Evolutionary conservation across 2,888 invertebrate genomes (phyloP).

Genomic region (Drosophila imparisetae): DNA sequence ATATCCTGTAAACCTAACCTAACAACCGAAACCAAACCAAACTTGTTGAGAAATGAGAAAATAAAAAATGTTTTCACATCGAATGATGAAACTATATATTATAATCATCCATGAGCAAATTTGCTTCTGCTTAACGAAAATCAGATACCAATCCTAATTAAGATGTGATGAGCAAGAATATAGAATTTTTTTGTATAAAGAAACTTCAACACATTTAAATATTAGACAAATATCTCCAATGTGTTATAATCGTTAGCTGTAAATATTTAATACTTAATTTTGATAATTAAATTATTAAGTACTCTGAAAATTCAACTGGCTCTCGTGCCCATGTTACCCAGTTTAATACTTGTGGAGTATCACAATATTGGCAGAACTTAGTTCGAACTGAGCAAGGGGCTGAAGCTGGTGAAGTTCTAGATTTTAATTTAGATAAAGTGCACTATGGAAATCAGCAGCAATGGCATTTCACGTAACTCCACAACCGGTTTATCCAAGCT

Average conservation of each 20-base stretch:
- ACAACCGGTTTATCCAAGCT: constrained; percentile 53
- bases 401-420: constrained; percentile 56
- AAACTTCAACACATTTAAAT: neutral
- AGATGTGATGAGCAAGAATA: neutral
- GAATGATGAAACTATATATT: neutral
- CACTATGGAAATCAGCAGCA: constrained; percentile 73
- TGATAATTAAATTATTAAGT: neutral
- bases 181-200: neutral
- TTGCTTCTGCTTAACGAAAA: neutral
- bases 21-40: neutral
- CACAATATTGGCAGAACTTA: constrained; percentile 1
- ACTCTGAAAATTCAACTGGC: neutral
- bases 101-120: neutral
- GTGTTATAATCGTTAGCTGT: neutral
- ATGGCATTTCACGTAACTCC: constrained; percentile 66
- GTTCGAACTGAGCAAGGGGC: constrained; percentile 7
- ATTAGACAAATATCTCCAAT: neutral
- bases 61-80: neutral
- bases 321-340: neutral
- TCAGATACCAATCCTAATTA: neutral
- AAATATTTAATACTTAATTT: neutral
- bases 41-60: neutral
- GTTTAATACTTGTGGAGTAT: constrained; percentile 16
- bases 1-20: neutral
- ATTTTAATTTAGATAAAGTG: constrained; percentile 79